Conservation (phyloP, 2,888 invertebrate species). For the Selenia dentaria region DNA sequence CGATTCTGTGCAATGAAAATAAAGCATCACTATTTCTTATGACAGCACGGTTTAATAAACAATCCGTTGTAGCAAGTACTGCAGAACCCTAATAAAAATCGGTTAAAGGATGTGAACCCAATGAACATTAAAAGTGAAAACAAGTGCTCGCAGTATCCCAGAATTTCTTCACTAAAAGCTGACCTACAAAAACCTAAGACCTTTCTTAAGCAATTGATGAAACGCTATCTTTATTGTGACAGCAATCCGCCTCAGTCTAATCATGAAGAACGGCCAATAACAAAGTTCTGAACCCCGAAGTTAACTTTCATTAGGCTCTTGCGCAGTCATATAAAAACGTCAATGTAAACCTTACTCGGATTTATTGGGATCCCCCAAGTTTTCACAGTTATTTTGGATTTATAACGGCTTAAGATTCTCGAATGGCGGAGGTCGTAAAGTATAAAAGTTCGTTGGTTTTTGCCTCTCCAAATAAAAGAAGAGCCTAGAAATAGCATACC, state of each 20-base stretch:
- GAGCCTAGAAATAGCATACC: too few relatives aligned
- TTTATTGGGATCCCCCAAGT: conserved; percentile 41
- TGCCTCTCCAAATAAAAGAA: too few relatives aligned
- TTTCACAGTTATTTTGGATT: conserved; percentile 31
- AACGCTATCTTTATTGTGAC: conserved; percentile 57
- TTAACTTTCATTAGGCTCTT: conserved; percentile 51
- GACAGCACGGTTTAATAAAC: too few relatives aligned
- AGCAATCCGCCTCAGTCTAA: conserved; percentile 44
- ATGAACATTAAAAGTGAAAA: too few relatives aligned
- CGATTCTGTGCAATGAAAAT: too few relatives aligned
- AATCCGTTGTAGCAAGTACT: too few relatives aligned
- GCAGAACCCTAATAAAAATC: too few relatives aligned
- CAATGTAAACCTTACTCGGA: conserved; percentile 52
- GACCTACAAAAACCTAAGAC: neutral
- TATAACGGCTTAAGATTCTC: conserved; percentile 18
- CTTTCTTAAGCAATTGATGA: conserved; percentile 48
- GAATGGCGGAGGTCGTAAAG: neutral
- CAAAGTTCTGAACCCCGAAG: conserved; percentile 46
- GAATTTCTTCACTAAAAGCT: neutral
- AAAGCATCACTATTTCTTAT: too few relatives aligned
- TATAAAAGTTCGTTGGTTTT: neutral
- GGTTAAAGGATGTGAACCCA: too few relatives aligned
- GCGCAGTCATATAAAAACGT: conserved; percentile 49
- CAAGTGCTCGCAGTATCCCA: too few relatives aligned
- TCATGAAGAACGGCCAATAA: conserved; percentile 56